Conservation (phyloP, 2,797 vertebrate species). For the Hydrocynus forskahlii region DNA sequence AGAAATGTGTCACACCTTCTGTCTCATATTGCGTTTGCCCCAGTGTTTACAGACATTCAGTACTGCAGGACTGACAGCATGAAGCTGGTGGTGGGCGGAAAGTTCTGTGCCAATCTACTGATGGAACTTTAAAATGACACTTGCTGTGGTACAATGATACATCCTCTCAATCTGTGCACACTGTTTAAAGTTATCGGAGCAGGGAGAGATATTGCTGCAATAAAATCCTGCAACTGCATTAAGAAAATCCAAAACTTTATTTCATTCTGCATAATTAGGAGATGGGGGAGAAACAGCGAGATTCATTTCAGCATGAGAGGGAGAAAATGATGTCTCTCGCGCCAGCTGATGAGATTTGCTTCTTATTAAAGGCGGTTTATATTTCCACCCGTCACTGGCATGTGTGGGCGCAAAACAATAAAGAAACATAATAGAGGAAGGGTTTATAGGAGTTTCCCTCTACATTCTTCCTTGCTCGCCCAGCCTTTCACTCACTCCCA, state of each 20-base stretch:
- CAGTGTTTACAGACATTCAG: conserved; percentile 31
- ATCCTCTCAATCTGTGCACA: conserved; percentile 46
- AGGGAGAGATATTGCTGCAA: conserved; percentile 51
- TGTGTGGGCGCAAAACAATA: conserved; percentile 56
- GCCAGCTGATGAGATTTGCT: conserved; percentile 60
- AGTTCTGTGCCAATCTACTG: conserved; percentile 20
- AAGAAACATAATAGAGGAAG: conserved; percentile 58
- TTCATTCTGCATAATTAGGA: conserved; percentile 62
- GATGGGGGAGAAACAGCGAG: conserved; percentile 47
- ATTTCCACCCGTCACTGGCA: conserved; percentile 50
- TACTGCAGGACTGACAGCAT: conserved; percentile 12
- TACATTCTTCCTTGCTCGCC: conserved; percentile 19
- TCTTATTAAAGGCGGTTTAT: conserved; percentile 63
- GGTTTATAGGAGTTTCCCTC: conserved; percentile 53
- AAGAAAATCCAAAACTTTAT: conserved; percentile 55
- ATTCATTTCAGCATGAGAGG: conserved; percentile 57
- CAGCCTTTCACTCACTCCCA: conserved; percentile 25
- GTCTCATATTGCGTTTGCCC: conserved; percentile 41
- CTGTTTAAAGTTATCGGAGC: conserved; percentile 49
- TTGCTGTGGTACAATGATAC: conserved; percentile 48
- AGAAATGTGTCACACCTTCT: conserved; percentile 39
- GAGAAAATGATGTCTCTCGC: conserved; percentile 47
- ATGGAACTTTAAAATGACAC: conserved; percentile 58
- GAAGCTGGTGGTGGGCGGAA: conserved; percentile 45
- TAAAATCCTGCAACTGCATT: conserved; percentile 48